A percentile compares a stretch with the other conserved stretches of the same genome.
These are phyloP conservation scores for Fringilla coelebs DNA, from an alignment of 2,797 vertebrate species.

Conservation along the genomic window DNA sequence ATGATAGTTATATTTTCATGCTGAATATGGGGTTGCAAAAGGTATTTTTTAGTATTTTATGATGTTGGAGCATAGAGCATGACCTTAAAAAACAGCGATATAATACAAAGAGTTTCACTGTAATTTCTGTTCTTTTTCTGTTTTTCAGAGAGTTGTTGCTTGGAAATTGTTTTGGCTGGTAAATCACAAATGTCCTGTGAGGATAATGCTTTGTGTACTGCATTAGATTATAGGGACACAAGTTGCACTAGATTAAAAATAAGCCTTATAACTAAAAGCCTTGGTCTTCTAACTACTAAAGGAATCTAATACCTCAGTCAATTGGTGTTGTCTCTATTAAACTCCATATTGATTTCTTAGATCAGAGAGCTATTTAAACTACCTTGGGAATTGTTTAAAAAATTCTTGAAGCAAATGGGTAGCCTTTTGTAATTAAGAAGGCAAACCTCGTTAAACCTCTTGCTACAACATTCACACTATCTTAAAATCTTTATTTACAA, in stretches of 20 bases:
- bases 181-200: background rate
- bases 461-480: background rate
- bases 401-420: background rate
- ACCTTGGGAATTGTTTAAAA: background rate
- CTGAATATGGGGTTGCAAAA: background rate
- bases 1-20: background rate
- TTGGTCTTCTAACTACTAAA: background rate
- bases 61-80: background rate
- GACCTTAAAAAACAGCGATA: background rate
- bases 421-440: conserved; percentile 36
- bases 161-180: background rate
- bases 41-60: background rate
- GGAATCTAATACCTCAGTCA: background rate
- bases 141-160: background rate
- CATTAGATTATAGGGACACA: background rate
- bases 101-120: background rate
- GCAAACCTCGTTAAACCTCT: background rate
- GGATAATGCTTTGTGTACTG: background rate
- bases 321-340: conserved; percentile 12
- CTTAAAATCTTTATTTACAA: conserved; percentile 34
- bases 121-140: background rate
- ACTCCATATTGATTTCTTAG: conserved; percentile 8
- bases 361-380: conserved; percentile 15
- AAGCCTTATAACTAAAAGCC: background rate
- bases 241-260: background rate